phyloP scores from a whole-genome alignment of 2,113 vertebrate species.

The Ptilorrhoa leucosticta region DNA sequence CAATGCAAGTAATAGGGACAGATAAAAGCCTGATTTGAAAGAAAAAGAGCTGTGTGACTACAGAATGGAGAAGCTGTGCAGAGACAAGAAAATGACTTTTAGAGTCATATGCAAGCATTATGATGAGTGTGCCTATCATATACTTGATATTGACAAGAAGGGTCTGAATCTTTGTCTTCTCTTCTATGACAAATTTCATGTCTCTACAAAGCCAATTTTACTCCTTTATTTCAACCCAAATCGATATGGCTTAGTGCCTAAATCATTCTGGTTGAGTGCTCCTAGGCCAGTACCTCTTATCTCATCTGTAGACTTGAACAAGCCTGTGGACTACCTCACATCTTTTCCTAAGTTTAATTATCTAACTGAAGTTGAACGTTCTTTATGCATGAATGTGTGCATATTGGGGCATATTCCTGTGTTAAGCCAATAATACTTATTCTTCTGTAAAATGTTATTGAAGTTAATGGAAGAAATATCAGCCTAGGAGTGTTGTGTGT shows the following conservation, averaged over 20 bases:
- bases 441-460: neutral
- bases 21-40: neutral
- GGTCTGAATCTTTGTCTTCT: neutral
- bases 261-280: neutral
- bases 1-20: neutral
- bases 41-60: neutral
- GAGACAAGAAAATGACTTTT: neutral
- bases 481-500: neutral
- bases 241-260: neutral
- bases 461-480: neutral
- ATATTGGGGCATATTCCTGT: neutral
- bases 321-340: neutral
- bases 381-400: neutral
- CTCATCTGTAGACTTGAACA: neutral
- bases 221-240: neutral
- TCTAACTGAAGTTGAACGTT: neutral
- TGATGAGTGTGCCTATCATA: rapidly evolving
- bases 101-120: neutral
- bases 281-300: neutral
- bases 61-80: neutral
- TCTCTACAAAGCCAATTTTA: neutral
- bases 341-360: neutral
- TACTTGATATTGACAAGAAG: neutral
- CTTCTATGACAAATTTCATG: neutral
- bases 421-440: neutral